Evolutionary conservation across 1,140 invertebrate species (phyloP).

Genomic region (Tetramorium parvispinum): DNA sequence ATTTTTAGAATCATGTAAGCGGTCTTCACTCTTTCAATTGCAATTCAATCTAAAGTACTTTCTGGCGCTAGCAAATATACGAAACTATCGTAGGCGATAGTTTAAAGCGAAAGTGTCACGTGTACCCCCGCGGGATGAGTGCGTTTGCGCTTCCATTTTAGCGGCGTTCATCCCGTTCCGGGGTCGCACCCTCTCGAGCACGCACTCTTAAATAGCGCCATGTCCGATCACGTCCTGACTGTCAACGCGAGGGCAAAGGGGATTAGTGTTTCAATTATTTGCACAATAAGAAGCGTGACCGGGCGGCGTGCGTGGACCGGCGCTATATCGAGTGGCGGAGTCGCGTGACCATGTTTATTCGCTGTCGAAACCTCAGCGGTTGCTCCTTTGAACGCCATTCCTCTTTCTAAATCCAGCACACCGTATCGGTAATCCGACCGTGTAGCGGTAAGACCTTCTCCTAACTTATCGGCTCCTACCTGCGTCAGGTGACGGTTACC

Average conservation of each 20-base stretch:
- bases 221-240: slow-evolving; percentile 80
- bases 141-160: slow-evolving; percentile 77
- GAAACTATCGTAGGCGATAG: slow-evolving; percentile 15
- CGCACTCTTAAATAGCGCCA: slow-evolving; percentile 59
- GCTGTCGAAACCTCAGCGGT: slow-evolving; percentile 66
- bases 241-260: slow-evolving; percentile 77
- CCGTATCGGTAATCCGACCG: slow-evolving; percentile 73
- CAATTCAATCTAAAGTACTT: neutral
- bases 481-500: slow-evolving; percentile 20
- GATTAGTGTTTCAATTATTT: slow-evolving; percentile 86
- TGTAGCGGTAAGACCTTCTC: slow-evolving; percentile 75
- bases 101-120: slow-evolving; percentile 76
- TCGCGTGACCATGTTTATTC: slow-evolving; percentile 83
- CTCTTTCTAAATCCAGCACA: neutral
- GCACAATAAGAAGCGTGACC: slow-evolving; percentile 76
- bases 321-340: slow-evolving; percentile 79
- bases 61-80: slow-evolving; percentile 46
- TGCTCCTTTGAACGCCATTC: slow-evolving; percentile 37
- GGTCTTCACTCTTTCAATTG: neutral
- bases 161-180: slow-evolving; percentile 74
- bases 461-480: slow-evolving; percentile 74
- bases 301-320: slow-evolving; percentile 52
- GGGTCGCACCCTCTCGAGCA: slow-evolving; percentile 77
- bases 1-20: neutral
- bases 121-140: slow-evolving; percentile 77